phyloP scores from a whole-genome alignment of 1,140 invertebrate genomes.

The Panonychus citri region DNA sequence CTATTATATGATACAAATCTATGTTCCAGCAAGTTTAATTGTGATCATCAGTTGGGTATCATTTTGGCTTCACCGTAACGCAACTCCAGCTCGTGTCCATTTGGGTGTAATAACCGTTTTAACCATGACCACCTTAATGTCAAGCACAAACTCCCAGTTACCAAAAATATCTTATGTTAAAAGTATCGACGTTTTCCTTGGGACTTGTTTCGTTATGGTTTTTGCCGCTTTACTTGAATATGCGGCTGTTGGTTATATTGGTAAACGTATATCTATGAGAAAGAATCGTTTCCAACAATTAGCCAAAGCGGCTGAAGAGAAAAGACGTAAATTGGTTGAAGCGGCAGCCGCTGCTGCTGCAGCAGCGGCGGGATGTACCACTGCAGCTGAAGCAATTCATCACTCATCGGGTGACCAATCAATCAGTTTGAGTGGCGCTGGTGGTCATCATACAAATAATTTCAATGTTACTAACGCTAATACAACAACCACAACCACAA shows the following conservation, averaged over 20 bases:
- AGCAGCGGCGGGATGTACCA: neutral
- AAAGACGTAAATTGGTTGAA: neutral
- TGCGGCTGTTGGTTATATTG: constrained; percentile 82
- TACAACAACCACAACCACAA: neutral
- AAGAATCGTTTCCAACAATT: constrained; percentile 57
- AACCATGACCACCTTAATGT: constrained; percentile 31
- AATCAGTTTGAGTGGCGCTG: too few species aligned
- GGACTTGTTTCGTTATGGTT: constrained; percentile 25
- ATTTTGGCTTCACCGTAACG: constrained; percentile 24
- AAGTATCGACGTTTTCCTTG: constrained; percentile 27
- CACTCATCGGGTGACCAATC: neutral
- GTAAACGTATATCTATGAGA: constrained; percentile 73
- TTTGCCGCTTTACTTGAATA: constrained; percentile 36
- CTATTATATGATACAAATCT: constrained; percentile 33
- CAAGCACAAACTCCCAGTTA: constrained; percentile 28
- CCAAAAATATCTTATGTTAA: constrained; percentile 30
- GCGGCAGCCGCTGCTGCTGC: neutral
- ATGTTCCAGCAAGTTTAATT: constrained; percentile 28
- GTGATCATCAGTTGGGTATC: constrained; percentile 30
- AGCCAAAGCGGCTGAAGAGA: constrained; percentile 1
- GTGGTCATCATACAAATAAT: too few species aligned
- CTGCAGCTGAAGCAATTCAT: neutral
- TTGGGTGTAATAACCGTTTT: constrained; percentile 30
- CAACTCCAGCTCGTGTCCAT: constrained; percentile 26
- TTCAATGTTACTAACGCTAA: too few species aligned